Evolutionary conservation across 2,888 invertebrate genomes (phyloP).

Genomic region (Andrena trimmerana): DNA sequence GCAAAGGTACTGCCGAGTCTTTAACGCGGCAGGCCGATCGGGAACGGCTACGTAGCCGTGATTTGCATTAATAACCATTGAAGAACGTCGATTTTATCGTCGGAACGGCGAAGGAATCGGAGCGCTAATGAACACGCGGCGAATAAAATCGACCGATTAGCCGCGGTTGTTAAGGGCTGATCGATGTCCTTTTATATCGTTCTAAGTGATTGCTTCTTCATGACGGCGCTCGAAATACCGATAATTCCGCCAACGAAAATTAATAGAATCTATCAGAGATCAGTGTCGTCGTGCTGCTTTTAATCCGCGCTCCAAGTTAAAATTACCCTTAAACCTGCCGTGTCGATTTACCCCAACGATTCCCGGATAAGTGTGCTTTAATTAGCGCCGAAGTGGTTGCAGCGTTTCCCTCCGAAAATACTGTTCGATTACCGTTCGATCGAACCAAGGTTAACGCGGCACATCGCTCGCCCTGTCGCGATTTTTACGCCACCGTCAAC

Average conservation of each 20-base stretch:
- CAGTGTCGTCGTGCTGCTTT: constrained; percentile 49
- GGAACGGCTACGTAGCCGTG: constrained; percentile 22
- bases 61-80: constrained; percentile 60
- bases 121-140: constrained; percentile 61
- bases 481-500: background rate
- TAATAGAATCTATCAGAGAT: constrained; percentile 60
- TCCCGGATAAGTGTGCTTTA: constrained; percentile 52
- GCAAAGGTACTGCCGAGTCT: constrained; percentile 14
- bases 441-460: constrained; percentile 59
- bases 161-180: constrained; percentile 27
- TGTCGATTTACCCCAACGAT: constrained; percentile 36
- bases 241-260: constrained; percentile 58
- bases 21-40: constrained; percentile 24
- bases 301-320: constrained; percentile 47
- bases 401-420: constrained; percentile 57
- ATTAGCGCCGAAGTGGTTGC: constrained; percentile 50
- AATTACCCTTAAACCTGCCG: constrained; percentile 49
- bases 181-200: constrained; percentile 62
- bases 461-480: background rate
- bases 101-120: constrained; percentile 44
- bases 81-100: constrained; percentile 56
- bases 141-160: constrained; percentile 7
- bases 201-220: constrained; percentile 38
- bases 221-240: constrained; percentile 19
- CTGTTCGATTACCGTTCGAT: constrained; percentile 21